Percentiles rank a stretch among this genome's conserved stretches.
Evolutionary conservation across 2,113 vertebrate species (phyloP).

Genomic region (Hippoglossus stenolepis): DNA sequence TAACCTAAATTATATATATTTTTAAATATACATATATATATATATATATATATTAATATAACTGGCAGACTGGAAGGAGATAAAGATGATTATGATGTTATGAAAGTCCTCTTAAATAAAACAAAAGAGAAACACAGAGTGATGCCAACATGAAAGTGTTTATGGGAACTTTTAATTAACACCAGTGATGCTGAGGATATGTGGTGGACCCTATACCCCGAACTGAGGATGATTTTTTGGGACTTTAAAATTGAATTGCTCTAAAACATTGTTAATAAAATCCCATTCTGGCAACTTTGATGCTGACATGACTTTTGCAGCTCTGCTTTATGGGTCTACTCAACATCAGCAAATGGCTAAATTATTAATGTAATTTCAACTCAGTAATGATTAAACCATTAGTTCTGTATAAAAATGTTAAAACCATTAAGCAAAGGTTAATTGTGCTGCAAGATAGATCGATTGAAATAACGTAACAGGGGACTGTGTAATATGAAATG

Average conservation of each 20-base stretch:
- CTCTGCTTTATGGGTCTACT: background rate
- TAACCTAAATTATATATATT: background rate
- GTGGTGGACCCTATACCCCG: background rate
- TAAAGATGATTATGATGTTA: background rate
- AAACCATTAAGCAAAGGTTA: conserved; percentile 12
- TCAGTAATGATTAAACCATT: background rate
- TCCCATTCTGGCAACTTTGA: conserved; percentile 16
- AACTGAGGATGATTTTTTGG: background rate
- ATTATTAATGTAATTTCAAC: background rate
- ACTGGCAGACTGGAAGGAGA: too few species aligned
- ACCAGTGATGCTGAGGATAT: conserved; percentile 1
- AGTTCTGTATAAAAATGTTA: conserved; percentile 2
- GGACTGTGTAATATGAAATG: background rate
- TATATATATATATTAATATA: too few species aligned
- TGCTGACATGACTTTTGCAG: background rate
- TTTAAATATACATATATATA: too few species aligned
- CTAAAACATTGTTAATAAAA: background rate
- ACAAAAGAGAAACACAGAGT: background rate
- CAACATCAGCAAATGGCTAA: background rate
- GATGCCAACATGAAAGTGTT: background rate
- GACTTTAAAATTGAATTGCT: background rate
- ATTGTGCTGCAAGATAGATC: background rate
- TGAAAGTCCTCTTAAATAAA: background rate
- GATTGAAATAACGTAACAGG: background rate
- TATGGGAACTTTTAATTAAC: background rate